These are phyloP conservation scores for Venustoraphidia nigricollis DNA, from an alignment of 2,888 invertebrate genomes.

Conservation along the genomic window DNA sequence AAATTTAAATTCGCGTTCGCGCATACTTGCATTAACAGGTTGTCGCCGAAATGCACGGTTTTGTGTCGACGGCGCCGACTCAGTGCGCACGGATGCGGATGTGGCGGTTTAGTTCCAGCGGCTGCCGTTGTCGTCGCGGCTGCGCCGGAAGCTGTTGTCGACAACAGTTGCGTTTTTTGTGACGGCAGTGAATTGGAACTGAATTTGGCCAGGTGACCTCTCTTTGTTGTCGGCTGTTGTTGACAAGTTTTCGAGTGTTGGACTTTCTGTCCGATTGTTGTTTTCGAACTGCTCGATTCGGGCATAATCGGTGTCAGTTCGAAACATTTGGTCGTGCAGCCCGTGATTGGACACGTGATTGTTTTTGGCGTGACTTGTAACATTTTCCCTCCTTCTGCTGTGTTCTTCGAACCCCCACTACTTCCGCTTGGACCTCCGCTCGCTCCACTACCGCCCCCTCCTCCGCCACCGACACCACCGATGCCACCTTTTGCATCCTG, in stretches of 20 bases:
- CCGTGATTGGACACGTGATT: too few relatives aligned
- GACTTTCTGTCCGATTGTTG: too few relatives aligned
- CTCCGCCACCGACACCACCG: constrained; percentile 23
- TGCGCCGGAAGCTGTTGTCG: constrained; percentile 17
- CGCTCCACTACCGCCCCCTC: constrained; percentile 22
- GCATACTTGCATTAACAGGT: constrained; percentile 56
- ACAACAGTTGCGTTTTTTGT: background rate
- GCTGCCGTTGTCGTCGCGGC: constrained; percentile 20
- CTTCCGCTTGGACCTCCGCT: constrained; percentile 21
- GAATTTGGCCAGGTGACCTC: too few relatives aligned
- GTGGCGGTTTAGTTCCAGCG: constrained; percentile 36
- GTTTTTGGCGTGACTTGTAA: too few relatives aligned
- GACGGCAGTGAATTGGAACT: too few relatives aligned
- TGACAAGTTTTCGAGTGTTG: background rate
- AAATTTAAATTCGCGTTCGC: constrained; percentile 46
- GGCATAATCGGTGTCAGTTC: too few relatives aligned
- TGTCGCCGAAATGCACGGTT: constrained; percentile 66
- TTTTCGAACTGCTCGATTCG: too few relatives aligned
- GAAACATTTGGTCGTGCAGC: too few relatives aligned
- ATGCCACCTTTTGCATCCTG: constrained; percentile 30
- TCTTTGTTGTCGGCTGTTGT: background rate
- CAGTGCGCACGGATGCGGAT: constrained; percentile 34
- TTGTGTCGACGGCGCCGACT: constrained; percentile 59
- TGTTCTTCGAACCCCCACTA: constrained; percentile 23
- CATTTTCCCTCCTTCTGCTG: constrained; percentile 21